These are phyloP conservation scores for Holcopasites calliopsidis DNA, from an alignment of 1,140 invertebrate genomes.

Conservation along the genomic window DNA sequence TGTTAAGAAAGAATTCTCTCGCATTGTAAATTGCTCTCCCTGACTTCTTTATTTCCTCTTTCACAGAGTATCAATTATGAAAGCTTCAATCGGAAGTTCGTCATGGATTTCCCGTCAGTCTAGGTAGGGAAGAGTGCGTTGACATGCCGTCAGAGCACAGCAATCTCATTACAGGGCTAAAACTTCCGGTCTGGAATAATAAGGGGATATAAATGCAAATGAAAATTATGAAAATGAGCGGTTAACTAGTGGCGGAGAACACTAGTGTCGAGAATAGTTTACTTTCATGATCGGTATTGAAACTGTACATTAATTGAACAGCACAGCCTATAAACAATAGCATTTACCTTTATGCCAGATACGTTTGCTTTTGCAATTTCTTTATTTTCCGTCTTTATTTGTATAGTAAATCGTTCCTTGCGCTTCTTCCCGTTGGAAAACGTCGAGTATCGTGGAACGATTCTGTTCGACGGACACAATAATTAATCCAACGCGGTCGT, in stretches of 20 bases:
- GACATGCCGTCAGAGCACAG: constrained; percentile 41
- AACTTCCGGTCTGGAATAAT: constrained; percentile 57
- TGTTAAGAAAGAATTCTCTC: constrained; percentile 7
- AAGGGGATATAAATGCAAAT: constrained; percentile 66
- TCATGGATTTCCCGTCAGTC: constrained; percentile 24
- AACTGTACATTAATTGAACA: too few relatives aligned
- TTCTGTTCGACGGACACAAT: too few relatives aligned
- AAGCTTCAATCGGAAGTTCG: constrained; percentile 49
- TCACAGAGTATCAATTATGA: constrained; percentile 51
- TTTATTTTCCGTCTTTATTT: neutral
- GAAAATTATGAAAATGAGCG: constrained; percentile 65
- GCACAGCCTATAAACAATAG: too few relatives aligned
- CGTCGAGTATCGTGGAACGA: too few relatives aligned
- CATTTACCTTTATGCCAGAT: too few relatives aligned
- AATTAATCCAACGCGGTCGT: neutral
- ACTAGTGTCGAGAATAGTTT: too few relatives aligned
- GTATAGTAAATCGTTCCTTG: neutral
- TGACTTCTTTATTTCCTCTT: too few relatives aligned
- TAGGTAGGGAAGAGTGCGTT: constrained; percentile 50
- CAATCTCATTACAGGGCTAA: constrained; percentile 57
- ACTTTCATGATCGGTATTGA: too few relatives aligned
- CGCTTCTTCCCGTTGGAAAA: too few relatives aligned
- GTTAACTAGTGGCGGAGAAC: constrained; percentile 48
- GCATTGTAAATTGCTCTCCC: neutral
- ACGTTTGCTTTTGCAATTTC: too few relatives aligned